Base-by-base conservation (phyloP, 2,113 vertebrate species). In the Pachycephala philippinensis region DNA sequence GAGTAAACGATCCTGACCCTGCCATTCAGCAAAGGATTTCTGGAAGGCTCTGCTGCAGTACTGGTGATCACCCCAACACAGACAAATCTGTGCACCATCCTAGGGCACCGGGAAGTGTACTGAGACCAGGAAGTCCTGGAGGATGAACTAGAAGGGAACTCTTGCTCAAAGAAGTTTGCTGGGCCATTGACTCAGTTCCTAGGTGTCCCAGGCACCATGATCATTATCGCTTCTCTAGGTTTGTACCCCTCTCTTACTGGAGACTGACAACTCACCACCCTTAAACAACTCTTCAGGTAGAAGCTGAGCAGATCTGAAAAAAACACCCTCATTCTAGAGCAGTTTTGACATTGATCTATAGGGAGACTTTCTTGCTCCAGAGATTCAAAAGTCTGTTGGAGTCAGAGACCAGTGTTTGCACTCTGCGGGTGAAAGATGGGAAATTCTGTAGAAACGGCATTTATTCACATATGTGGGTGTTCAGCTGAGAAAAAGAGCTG, bases 401-500 rank as follows among this genome's bases (percentile, higher is more conserved):
- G 68, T 75, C 65, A 57, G 63, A 72, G 49, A 88, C 28, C 33
- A 66, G 42, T 27, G 79, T 26, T 76, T 82, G 47, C 31, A 44
- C 49, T 83, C 65, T 53, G 30, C 0, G 0, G 63, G 33, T 42
- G 21, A 83, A 91, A 83, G 50, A 79, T 30, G 16, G 26, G 61
- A 28, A 77, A 84, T 80, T 72, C 63, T 70, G 37, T 49, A 80
- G 18, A 60, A 95, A 60, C 40, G 80, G 53, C 40, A 89, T 69
- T 86, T 80, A 74, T 33, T 74, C 66, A 20, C 21, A 4, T 42
- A 49, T 42, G 59, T 49, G 59, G 71, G 83, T 69, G 66, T 71
- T 92, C 50, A 77, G 63, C 59, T 63, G 79, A 90, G 81, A 79
- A 42, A 54, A 23, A 12, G 24, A 80, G 83, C 90, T 92, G 85